Percentiles rank a stretch among this genome's conserved stretches.
Evolutionary conservation across 2,888 invertebrate genomes (phyloP).

Genomic region (Pimpla rufipes): DNA sequence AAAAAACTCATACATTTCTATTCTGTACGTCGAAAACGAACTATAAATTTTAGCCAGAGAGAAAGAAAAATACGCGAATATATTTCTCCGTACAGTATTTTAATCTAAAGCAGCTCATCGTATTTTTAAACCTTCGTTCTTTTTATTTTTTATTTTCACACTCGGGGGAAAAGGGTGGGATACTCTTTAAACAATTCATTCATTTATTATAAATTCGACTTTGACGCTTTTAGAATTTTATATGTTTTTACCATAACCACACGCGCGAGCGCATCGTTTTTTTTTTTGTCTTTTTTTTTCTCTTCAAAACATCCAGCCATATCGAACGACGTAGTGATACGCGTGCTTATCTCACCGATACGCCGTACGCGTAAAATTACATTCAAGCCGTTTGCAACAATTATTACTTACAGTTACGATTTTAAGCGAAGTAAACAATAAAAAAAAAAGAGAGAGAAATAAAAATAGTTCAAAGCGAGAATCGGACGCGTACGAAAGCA

Average conservation of each 20-base stretch:
- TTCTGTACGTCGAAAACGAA: slow-evolving; percentile 29
- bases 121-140: slow-evolving; percentile 34
- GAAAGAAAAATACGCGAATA: slow-evolving; percentile 41
- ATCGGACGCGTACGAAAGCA: slow-evolving; percentile 20
- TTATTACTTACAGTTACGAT: slow-evolving; percentile 17
- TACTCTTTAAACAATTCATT: slow-evolving; percentile 40
- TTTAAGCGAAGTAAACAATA: background rate
- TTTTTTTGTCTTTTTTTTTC: too few relatives aligned
- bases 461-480: slow-evolving; percentile 27
- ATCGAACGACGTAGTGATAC: slow-evolving; percentile 54
- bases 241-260: background rate
- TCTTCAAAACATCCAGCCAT: slow-evolving; percentile 58
- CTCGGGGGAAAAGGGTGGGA: slow-evolving; percentile 42
- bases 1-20: slow-evolving; percentile 52
- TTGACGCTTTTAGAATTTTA: slow-evolving; percentile 44
- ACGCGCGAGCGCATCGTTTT: slow-evolving; percentile 12
- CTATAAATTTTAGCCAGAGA: slow-evolving; percentile 35
- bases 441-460: background rate
- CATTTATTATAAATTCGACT: slow-evolving; percentile 38
- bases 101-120: slow-evolving; percentile 53
- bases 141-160: slow-evolving; percentile 47
- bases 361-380: background rate
- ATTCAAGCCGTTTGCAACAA: slow-evolving; percentile 11
- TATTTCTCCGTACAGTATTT: slow-evolving; percentile 62
- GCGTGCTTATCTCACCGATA: slow-evolving; percentile 27